Evolutionary conservation across 2,797 vertebrate species (phyloP).

Genomic region (Anguilla marmorata): DNA sequence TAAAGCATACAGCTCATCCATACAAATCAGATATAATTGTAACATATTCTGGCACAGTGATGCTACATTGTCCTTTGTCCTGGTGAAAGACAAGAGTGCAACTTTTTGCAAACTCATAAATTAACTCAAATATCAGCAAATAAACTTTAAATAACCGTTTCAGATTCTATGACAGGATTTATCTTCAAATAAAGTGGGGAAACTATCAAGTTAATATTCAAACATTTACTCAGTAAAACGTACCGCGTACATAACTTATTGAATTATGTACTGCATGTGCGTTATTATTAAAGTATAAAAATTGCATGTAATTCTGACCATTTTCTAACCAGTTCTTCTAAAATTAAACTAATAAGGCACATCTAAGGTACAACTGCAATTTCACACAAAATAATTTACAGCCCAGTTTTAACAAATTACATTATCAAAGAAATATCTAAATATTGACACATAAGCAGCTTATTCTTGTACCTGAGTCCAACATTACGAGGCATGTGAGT

Average conservation of each 20-base stretch:
- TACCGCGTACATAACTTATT: background rate
- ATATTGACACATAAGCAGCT: constrained; percentile 2
- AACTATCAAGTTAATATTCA: background rate
- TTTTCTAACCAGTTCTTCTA: background rate
- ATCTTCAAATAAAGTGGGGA: background rate
- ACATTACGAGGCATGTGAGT: background rate
- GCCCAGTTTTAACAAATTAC: background rate
- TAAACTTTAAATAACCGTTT: background rate
- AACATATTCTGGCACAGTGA: background rate
- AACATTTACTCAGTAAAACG: background rate
- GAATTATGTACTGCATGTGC: background rate
- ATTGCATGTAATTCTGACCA: background rate
- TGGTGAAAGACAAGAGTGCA: constrained; percentile 23
- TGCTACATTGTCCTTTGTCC: background rate
- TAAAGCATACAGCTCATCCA: background rate
- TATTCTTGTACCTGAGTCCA: background rate
- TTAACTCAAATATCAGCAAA: background rate
- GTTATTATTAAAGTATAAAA: background rate
- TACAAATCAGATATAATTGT: background rate
- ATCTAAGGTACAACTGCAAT: background rate
- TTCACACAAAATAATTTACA: background rate
- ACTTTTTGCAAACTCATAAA: background rate
- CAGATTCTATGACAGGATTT: background rate
- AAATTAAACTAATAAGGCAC: background rate
- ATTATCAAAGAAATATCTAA: background rate